phyloP scores from a whole-genome alignment of 2,888 invertebrate species.

The Ernsta delagoae region DNA sequence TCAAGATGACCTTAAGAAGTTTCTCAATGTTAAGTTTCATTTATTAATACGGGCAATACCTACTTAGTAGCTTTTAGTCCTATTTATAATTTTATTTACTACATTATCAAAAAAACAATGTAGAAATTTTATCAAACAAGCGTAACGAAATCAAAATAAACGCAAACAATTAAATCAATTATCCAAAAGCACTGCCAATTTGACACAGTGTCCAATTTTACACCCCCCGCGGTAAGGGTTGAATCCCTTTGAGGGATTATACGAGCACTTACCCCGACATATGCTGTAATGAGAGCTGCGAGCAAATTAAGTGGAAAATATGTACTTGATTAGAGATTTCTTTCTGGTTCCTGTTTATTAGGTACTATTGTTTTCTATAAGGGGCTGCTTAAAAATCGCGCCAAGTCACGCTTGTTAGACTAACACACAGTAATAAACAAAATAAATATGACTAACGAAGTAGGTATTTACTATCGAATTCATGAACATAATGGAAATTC shows the following conservation, averaged over 20 bases:
- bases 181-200: conserved; percentile 40
- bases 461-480: too few species aligned
- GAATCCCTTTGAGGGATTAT: conserved; percentile 38
- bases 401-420: too few species aligned
- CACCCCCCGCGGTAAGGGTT: conserved; percentile 31
- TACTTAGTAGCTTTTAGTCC: too few species aligned
- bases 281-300: conserved; percentile 42
- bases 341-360: conserved; percentile 12
- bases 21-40: too few species aligned
- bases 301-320: conserved; percentile 54
- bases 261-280: conserved; percentile 34
- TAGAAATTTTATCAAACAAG: conserved; percentile 2
- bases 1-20: too few species aligned
- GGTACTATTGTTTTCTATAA: neutral
- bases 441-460: too few species aligned
- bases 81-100: too few species aligned
- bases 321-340: conserved; percentile 43
- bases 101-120: too few species aligned
- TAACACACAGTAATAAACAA: too few species aligned
- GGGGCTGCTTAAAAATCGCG: too few species aligned
- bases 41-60: too few species aligned
- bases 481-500: too few species aligned
- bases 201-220: conserved; percentile 35
- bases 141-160: conserved; percentile 16
- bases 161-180: conserved; percentile 42